Evolutionary conservation across 2,113 vertebrate genomes (phyloP).

Genomic region (Ardeotis arabs): DNA sequence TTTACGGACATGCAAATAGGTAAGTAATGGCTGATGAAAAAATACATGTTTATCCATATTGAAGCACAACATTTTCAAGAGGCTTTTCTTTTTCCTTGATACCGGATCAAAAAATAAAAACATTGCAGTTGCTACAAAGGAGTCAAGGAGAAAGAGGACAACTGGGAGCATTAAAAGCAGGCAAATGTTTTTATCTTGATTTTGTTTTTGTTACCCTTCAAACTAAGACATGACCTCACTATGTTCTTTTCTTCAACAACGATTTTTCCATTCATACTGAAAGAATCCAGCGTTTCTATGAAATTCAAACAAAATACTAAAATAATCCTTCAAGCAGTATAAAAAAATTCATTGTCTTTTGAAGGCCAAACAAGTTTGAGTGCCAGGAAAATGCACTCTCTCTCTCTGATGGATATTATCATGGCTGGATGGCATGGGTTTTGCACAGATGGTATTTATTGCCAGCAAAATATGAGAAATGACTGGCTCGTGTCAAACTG

Average conservation of each 20-base stretch:
- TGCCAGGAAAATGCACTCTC: not conserved
- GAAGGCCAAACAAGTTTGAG: not conserved
- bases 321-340: not conserved
- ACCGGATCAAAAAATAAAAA: constrained; percentile 1
- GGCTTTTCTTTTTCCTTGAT: not conserved
- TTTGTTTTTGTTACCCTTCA: constrained; percentile 22
- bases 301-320: constrained; percentile 6
- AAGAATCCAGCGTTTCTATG: not conserved
- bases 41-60: not conserved
- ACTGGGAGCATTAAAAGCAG: constrained; percentile 20
- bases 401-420: not conserved
- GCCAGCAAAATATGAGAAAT: constrained; percentile 6
- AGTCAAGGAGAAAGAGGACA: constrained; percentile 47
- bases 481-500: not conserved
- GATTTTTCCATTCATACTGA: constrained; percentile 7
- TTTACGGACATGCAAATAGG: not conserved
- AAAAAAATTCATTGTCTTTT: constrained; percentile 7
- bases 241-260: constrained; percentile 8
- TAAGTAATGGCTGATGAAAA: not conserved
- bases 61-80: not conserved
- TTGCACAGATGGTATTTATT: not conserved
- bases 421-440: not conserved
- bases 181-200: constrained; percentile 33
- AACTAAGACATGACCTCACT: not conserved
- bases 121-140: not conserved